Evolutionary conservation across 2,797 vertebrate genomes (phyloP).

Genomic region (Brachyrhaphis roseni): DNA sequence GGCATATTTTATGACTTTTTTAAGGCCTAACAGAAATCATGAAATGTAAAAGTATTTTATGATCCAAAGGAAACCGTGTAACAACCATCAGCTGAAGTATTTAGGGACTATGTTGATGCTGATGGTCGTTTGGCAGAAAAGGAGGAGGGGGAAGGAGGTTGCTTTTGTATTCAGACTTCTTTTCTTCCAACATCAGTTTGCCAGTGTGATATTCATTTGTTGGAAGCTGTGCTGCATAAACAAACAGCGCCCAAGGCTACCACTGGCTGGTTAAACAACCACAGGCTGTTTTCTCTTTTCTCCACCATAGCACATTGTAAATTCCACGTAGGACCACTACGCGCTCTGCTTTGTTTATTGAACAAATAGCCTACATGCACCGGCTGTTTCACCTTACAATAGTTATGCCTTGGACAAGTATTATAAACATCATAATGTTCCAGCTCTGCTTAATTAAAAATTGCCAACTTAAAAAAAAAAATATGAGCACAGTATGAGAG

Average conservation of each 20-base stretch:
- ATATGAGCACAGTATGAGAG: slow-evolving; percentile 15
- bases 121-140: slow-evolving; percentile 43
- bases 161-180: slow-evolving; percentile 55
- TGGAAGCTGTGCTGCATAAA: slow-evolving; percentile 82
- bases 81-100: slow-evolving; percentile 10
- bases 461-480: slow-evolving; percentile 6
- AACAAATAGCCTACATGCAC: slow-evolving; percentile 64
- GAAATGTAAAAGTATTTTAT: neutral
- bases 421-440: slow-evolving; percentile 20
- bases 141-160: slow-evolving; percentile 36
- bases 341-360: slow-evolving; percentile 66
- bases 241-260: slow-evolving; percentile 81
- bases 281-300: slow-evolving; percentile 78
- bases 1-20: neutral
- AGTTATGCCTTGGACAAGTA: slow-evolving; percentile 32
- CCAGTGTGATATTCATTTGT: slow-evolving; percentile 79
- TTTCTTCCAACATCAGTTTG: slow-evolving; percentile 68
- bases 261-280: slow-evolving; percentile 81
- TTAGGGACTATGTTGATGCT: slow-evolving; percentile 43
- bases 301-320: slow-evolving; percentile 71
- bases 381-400: slow-evolving; percentile 45
- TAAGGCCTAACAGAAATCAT: neutral
- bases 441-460: slow-evolving; percentile 35
- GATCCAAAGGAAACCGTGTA: neutral
- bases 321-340: slow-evolving; percentile 74